A percentile compares a stretch with the other conserved stretches of the same genome.
These are phyloP conservation scores for Lydus trimaculatus DNA, from an alignment of 2,888 invertebrate genomes.

Conservation along the genomic window DNA sequence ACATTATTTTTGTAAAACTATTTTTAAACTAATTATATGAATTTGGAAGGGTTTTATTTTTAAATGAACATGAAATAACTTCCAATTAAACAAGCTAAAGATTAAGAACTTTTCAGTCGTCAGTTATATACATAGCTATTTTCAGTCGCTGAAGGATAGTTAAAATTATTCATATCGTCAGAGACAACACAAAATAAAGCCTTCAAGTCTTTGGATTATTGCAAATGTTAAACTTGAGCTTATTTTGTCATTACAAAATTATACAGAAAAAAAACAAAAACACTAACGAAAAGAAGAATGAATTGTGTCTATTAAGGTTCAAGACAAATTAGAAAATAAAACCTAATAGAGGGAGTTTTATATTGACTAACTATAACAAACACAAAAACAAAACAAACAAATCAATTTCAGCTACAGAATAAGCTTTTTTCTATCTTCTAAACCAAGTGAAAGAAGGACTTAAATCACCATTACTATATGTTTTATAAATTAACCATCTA, in stretches of 20 bases:
- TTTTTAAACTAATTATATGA: neutral
- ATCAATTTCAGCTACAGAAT: too few relatives aligned
- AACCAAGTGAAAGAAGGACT: too few relatives aligned
- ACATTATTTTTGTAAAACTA: neutral
- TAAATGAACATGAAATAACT: neutral
- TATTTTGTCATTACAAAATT: neutral
- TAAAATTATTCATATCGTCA: neutral
- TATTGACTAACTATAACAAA: too few relatives aligned
- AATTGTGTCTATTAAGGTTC: neutral
- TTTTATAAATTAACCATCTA: too few relatives aligned
- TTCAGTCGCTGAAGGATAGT: neutral
- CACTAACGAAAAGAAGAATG: neutral
- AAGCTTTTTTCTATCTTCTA: too few relatives aligned
- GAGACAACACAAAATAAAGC: neutral
- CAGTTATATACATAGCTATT: constrained; percentile 1
- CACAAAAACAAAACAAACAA: too few relatives aligned
- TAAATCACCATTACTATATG: too few relatives aligned
- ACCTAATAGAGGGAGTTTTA: too few relatives aligned
- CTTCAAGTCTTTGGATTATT: neutral
- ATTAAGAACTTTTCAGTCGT: constrained; percentile 1
- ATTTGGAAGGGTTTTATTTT: neutral
- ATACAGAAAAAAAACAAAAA: neutral
- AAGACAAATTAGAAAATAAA: too few relatives aligned
- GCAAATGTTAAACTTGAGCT: neutral
- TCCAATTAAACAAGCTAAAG: constrained; percentile 2